A percentile compares a stretch with the other conserved stretches of the same genome.
These are phyloP conservation scores for Sipha maydis DNA, from an alignment of 2,888 invertebrate species.

Conservation along the genomic window DNA sequence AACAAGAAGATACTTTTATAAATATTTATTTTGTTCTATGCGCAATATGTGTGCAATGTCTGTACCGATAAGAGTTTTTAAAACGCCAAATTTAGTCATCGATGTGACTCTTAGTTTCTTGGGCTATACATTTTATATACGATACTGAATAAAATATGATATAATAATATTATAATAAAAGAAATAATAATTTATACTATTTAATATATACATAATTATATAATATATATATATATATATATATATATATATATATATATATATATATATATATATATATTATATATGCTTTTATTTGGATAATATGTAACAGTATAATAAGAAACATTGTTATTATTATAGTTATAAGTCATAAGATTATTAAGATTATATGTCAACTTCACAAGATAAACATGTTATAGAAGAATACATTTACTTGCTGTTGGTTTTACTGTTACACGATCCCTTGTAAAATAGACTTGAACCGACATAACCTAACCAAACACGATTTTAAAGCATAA, in stretches of 20 bases:
- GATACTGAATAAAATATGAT: background rate
- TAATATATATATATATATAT: too few relatives aligned
- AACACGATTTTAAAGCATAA: slow-evolving; percentile 26
- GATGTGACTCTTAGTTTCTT: background rate
- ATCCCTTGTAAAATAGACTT: slow-evolving; percentile 14
- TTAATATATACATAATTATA: background rate
- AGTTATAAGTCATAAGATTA: slow-evolving; percentile 21
- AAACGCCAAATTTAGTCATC: slow-evolving; percentile 8
- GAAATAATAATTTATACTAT: background rate
- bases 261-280: too few relatives aligned
- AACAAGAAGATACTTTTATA: background rate
- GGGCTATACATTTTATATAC: background rate
- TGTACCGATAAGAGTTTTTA: background rate
- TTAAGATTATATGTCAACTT: too few relatives aligned
- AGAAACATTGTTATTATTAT: slow-evolving; percentile 34
- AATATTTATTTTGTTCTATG: background rate
- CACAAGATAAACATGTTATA: background rate
- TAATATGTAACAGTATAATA: background rate
- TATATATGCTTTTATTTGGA: too few relatives aligned
- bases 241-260: background rate
- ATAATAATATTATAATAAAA: background rate
- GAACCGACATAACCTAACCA: background rate
- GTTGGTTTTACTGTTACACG: slow-evolving; percentile 54
- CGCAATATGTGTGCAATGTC: background rate
- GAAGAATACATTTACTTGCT: slow-evolving; percentile 15